Base-by-base conservation (phyloP, 2,888 invertebrate genomes). In the Electrophaes corylata region DNA sequence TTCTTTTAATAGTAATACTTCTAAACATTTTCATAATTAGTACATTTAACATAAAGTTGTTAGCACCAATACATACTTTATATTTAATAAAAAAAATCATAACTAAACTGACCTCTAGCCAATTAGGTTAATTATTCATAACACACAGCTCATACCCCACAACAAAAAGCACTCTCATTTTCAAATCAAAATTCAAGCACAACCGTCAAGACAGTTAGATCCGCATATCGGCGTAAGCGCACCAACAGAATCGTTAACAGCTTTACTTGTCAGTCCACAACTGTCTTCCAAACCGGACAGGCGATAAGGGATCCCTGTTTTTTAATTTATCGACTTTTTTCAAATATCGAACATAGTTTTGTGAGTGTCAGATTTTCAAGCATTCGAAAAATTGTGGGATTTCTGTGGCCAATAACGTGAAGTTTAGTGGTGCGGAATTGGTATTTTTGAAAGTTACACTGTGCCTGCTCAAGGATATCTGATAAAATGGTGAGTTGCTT, bases 121-220 rank as follows among this genome's bases (percentile, higher is more conserved):
- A 52, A 52, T 60, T 35, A 35, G 5, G 35, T 6, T 23, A 60
- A 39, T 29, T 26, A 66, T 58, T 66, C 63, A 50, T 16, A 43
- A 6, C 14, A 44, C 55, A 47, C 14, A 39, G 2, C 19, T 46
- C 55, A 44, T 39, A 29, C 20, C 5, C 59, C 44, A 57, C 48
- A 61, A 60, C 47, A 62, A 72, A 68, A 71, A 74, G 57, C 83
- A 89, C 90, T 90, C 88, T 90, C 88, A 78, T 78, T 91, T 89
- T 86, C 81, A 77, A 75, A 85, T 88, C 78, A 84, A 84, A 84
- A 87, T 89, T 86, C 87, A 81, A 60, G 70, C 70, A 76, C 74
- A 84, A 88, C 83, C 78, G 75, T 81, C 88, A 88, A 90, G 83
- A 87, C 88, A 85, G 88, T 87, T 86, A 84, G 79, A 78, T 78